Conservation (phyloP, 1,140 invertebrate genomes). For the Aphidius ervi region DNA sequence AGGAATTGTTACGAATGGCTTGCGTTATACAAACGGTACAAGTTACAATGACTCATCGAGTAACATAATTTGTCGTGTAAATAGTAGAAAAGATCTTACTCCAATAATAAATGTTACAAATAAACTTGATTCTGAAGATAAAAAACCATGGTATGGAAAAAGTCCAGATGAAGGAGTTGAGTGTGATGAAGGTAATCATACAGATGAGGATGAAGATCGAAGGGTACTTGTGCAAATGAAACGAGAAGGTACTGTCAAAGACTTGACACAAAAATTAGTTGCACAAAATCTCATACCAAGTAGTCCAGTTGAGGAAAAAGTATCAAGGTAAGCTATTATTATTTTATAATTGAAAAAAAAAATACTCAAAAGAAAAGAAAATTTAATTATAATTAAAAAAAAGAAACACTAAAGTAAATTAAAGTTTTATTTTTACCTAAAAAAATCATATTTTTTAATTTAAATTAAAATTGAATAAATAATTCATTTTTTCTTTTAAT, state of each 20-base stretch:
- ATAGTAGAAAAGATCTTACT: slow-evolving; percentile 57
- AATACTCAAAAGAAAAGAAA: too few relatives aligned
- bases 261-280: slow-evolving; percentile 78
- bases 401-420: too few relatives aligned
- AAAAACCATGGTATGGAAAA: slow-evolving; percentile 64
- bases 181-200: slow-evolving; percentile 52
- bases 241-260: slow-evolving; percentile 77
- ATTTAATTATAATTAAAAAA: too few relatives aligned
- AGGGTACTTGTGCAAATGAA: slow-evolving; percentile 62
- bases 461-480: background rate
- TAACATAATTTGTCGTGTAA: slow-evolving; percentile 48
- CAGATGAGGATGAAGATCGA: slow-evolving; percentile 58
- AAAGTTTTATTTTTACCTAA: slow-evolving; percentile 5
- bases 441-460: slow-evolving; percentile 1
- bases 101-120: slow-evolving; percentile 58
- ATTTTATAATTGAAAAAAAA: background rate
- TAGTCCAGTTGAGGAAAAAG: slow-evolving; percentile 57
- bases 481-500: background rate
- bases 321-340: slow-evolving; percentile 44
- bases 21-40: slow-evolving; percentile 49
- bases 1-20: slow-evolving; percentile 41
- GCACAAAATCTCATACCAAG: slow-evolving; percentile 62
- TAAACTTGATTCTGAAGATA: slow-evolving; percentile 58
- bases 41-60: slow-evolving; percentile 41
- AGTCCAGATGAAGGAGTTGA: slow-evolving; percentile 51